phyloP scores from a whole-genome alignment of 2,113 vertebrate genomes.

The Andinoacara biseriatus region DNA sequence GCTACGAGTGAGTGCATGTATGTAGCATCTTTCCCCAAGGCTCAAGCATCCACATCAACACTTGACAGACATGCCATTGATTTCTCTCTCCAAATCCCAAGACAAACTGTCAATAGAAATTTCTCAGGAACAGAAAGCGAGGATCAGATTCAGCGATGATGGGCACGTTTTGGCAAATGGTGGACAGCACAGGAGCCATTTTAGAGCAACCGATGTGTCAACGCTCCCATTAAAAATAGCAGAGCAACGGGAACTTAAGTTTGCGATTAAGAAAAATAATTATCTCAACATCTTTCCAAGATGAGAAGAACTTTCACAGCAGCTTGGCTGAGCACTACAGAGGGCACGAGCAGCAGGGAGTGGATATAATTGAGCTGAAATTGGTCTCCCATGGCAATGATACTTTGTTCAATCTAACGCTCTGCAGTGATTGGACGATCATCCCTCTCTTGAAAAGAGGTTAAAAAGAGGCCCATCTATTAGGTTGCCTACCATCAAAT shows the following conservation, averaged over 20 bases:
- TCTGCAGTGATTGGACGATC: constrained; percentile 66
- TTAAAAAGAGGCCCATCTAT: constrained; percentile 62
- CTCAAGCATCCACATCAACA: constrained; percentile 22
- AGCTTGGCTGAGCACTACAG: constrained; percentile 70
- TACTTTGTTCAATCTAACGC: constrained; percentile 78
- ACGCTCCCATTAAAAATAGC: constrained; percentile 43
- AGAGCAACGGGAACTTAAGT: constrained; percentile 49
- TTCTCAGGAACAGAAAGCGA: constrained; percentile 9
- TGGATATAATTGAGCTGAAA: constrained; percentile 84
- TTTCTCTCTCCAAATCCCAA: constrained; percentile 51
- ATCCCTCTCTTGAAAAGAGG: constrained; percentile 66
- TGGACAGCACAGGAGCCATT: constrained; percentile 3
- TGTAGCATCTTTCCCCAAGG: neutral
- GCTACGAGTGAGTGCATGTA: constrained; percentile 11
- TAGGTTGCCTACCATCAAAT: constrained; percentile 60
- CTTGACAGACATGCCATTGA: constrained; percentile 65
- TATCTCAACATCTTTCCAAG: constrained; percentile 72
- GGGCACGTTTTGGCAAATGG: constrained; percentile 18
- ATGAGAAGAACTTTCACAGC: constrained; percentile 71
- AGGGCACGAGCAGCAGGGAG: constrained; percentile 80
- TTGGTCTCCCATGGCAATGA: constrained; percentile 81
- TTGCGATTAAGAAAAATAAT: constrained; percentile 76
- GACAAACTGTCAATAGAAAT: constrained; percentile 64
- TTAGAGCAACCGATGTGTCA: constrained; percentile 16
- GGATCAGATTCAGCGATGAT: constrained; percentile 21